Percentiles rank a stretch among this genome's conserved stretches.
Evolutionary conservation across 2,797 vertebrate genomes (phyloP).

Genomic region (Coreius guichenoti): DNA sequence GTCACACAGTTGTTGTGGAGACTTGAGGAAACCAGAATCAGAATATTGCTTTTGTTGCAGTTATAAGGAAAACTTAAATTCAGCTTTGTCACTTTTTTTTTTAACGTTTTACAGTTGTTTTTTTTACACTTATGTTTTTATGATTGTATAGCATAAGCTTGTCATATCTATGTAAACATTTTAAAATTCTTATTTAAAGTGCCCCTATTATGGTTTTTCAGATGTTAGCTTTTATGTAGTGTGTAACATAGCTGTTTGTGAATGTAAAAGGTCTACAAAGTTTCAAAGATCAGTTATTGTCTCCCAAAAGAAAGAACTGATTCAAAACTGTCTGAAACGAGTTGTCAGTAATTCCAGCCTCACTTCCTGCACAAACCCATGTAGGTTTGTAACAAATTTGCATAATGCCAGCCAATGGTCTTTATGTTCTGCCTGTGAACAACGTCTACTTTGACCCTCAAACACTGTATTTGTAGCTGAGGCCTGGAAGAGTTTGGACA

Average conservation of each 20-base stretch:
- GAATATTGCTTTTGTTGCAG: background rate
- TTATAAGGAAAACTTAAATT: background rate
- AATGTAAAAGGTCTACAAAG: background rate
- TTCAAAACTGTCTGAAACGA: background rate
- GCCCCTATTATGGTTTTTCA: background rate
- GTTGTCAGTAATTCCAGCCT: background rate
- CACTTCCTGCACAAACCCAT: background rate
- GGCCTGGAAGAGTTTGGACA: background rate
- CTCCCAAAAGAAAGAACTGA: background rate
- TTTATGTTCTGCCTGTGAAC: background rate
- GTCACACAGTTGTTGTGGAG: constrained; percentile 34
- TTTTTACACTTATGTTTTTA: background rate
- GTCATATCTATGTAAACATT: background rate
- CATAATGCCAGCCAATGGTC: background rate
- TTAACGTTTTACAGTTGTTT: background rate
- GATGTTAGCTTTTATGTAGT: background rate
- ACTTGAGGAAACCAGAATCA: background rate
- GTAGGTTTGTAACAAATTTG: background rate
- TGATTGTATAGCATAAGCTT: background rate
- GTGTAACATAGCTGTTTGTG: background rate
- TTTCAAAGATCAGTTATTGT: background rate
- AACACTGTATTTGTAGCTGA: background rate
- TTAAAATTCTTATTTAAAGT: background rate
- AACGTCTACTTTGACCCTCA: background rate
- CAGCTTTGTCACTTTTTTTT: background rate